A percentile compares a stretch with the other conserved stretches of the same genome.
Evolutionary conservation across 2,888 invertebrate species (phyloP).

Genomic region (Caenorhabditis uteleia): DNA sequence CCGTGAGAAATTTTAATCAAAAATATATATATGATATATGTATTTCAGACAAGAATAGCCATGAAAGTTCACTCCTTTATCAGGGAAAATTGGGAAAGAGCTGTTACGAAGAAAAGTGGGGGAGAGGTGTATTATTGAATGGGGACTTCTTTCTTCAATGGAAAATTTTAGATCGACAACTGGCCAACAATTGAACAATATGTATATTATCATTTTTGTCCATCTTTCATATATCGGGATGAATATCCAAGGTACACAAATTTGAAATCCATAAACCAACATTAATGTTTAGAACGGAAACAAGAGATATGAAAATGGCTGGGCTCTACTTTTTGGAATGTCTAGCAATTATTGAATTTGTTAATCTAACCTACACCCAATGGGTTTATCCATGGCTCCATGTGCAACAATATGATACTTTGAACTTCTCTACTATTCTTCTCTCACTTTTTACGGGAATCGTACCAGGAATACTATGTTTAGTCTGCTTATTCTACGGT

Average conservation of each 20-base stretch:
- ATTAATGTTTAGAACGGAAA: conserved; percentile 38
- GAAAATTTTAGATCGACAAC: conserved; percentile 21
- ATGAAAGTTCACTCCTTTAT: conserved; percentile 68
- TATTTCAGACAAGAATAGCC: conserved; percentile 63
- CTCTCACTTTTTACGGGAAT: conserved; percentile 73
- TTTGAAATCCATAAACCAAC: background rate
- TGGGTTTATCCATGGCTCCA: conserved; percentile 79
- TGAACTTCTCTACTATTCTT: conserved; percentile 31
- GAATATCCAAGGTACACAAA: conserved; percentile 55
- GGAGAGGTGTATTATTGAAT: conserved; percentile 8
- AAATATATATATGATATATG: background rate
- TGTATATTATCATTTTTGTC: conserved; percentile 65
- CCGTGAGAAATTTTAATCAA: conserved; percentile 43
- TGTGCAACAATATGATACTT: conserved; percentile 32
- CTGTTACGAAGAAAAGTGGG: conserved; percentile 45
- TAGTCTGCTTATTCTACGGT: conserved; percentile 83
- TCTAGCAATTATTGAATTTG: conserved; percentile 81
- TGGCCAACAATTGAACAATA: conserved; percentile 63
- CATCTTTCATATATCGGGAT: conserved; percentile 66
- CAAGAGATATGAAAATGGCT: conserved; percentile 33
- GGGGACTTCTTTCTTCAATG: background rate
- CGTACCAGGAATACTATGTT: conserved; percentile 75
- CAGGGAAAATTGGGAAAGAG: conserved; percentile 58
- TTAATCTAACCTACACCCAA: conserved; percentile 82
- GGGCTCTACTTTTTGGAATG: conserved; percentile 72